Evolutionary conservation across 1,140 invertebrate species (phyloP).

Genomic region (Hydropsyche tenuis): DNA sequence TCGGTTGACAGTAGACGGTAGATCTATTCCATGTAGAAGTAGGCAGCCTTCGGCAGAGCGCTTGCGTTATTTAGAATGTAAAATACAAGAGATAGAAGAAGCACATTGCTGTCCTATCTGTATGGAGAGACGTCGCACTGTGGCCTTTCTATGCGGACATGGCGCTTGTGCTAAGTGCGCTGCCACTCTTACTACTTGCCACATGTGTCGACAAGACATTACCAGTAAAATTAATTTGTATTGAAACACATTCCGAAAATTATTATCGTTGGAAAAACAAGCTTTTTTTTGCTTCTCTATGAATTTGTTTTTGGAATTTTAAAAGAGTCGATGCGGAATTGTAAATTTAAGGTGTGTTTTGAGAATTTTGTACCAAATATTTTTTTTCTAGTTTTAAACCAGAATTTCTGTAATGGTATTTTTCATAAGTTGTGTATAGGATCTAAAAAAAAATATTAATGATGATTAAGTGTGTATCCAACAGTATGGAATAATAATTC

Average conservation of each 20-base stretch:
- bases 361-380: too few species aligned
- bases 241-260: not conserved
- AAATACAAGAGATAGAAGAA: constrained; percentile 89
- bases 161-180: constrained; percentile 85
- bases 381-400: too few species aligned
- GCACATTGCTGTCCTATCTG: constrained; percentile 80
- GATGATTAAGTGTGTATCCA: too few species aligned
- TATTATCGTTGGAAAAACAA: too few species aligned
- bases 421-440: too few species aligned
- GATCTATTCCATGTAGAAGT: constrained; percentile 60
- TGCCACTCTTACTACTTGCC: constrained; percentile 82
- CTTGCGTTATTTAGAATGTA: constrained; percentile 79
- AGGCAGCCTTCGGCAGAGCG: constrained; percentile 70
- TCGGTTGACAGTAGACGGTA: constrained; percentile 59
- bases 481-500: too few species aligned
- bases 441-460: too few species aligned
- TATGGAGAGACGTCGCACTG: constrained; percentile 79
- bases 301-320: too few species aligned
- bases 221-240: constrained; percentile 88
- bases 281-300: too few species aligned
- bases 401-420: too few species aligned
- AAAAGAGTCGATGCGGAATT: too few species aligned
- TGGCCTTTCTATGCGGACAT: constrained; percentile 90
- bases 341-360: too few species aligned
- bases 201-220: constrained; percentile 92